phyloP scores from a whole-genome alignment of 1,140 invertebrate genomes.

The Sycophila sp. region DNA sequence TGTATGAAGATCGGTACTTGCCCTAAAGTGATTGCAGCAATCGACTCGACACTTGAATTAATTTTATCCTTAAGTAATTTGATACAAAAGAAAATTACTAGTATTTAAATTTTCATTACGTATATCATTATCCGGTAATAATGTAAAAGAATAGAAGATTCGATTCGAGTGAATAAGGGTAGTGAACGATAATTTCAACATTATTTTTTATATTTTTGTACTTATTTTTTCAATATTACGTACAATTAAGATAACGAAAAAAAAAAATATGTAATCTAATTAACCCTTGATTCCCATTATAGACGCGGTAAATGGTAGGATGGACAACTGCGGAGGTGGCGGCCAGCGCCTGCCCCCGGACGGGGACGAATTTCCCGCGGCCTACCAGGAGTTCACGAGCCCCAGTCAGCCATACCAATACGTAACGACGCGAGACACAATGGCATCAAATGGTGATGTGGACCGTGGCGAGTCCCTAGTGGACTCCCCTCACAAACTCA shows the following conservation, averaged over 20 bases:
- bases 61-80: no score
- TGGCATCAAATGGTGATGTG: constrained; percentile 31
- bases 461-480: background rate
- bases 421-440: constrained; percentile 41
- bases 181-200: no score
- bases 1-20: no score
- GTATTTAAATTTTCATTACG: no score
- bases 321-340: constrained; percentile 61
- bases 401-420: constrained; percentile 49
- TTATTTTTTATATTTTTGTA: background rate
- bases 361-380: constrained; percentile 86
- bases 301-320: constrained; percentile 60
- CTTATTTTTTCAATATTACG: background rate
- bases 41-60: no score
- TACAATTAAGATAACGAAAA: background rate
- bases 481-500: background rate
- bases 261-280: background rate
- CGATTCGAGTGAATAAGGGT: no score
- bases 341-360: constrained; percentile 80
- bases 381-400: constrained; percentile 72
- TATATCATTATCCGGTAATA: no score
- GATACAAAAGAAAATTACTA: no score
- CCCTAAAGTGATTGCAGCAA: no score
- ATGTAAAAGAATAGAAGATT: no score
- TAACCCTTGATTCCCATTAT: constrained; percentile 33